Evolutionary conservation across 1,140 invertebrate species (phyloP), one percentile per base, ranked within the genome.

Genomic region (Odontomachus brunneus): DNA sequence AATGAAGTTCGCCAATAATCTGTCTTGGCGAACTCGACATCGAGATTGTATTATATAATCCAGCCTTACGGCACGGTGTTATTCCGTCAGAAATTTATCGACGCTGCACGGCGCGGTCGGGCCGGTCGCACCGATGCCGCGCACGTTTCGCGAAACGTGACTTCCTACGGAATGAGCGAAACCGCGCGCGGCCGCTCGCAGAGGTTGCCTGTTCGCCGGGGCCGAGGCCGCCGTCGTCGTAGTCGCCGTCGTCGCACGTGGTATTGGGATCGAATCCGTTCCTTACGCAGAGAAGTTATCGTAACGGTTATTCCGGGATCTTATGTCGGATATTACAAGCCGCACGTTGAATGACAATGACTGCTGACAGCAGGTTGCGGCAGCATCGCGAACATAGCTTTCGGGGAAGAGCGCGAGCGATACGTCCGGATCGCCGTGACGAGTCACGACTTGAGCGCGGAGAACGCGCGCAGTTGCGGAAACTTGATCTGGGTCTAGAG

Each of bases 101-200:
- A 86, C 84, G n/a, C n/a, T n/a, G n/a, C n/a, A n/a, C n/a, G n/a
- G n/a, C n/a, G 72, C 69, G 80, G 49, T 57, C 85, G 49, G 33
- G 19, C 71, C 44, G 65, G 65, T 55, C 59, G 44, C 81, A 73
- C 29, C 65, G 66, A 87, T 87, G 85, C 85, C 66, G 84, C 55
- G 85, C 85, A 87, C 85, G 85, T 87, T 87, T 87, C 84, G 75
- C 75, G 80, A 85, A 87, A 87, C 85, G 85, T 87, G 85, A 87
- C 85, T 86, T 75, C 67, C 85, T 73, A 63, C 67, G 53, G 85
- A 83, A 82, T 76, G 81, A 73, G 72, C 65, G 72, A 83, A 78
- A 87, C 66, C 84, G 80, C 82, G 81, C 85, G 63, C 33, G 57
- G 63, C 38, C 26, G 48, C n/a, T 24, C 38, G 17, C 17, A 33